Conservation (phyloP, 2,113 vertebrate genomes). For the Quiscalus mexicanus region DNA sequence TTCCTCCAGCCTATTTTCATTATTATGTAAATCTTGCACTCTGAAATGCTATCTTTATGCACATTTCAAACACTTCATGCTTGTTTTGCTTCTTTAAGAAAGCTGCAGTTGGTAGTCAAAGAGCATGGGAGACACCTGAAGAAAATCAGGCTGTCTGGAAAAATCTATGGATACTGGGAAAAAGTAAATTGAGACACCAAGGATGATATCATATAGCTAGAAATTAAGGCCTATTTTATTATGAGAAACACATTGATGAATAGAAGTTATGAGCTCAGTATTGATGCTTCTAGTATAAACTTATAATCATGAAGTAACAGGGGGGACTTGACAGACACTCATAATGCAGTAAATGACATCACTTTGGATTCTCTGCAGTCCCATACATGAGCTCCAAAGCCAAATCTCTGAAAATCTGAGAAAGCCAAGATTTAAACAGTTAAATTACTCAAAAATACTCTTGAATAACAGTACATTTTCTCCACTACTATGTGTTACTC, state of each 20-base stretch:
- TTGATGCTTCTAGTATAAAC: background rate
- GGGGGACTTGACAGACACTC: background rate
- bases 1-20: background rate
- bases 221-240: background rate
- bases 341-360: background rate
- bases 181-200: background rate
- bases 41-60: background rate
- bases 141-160: background rate
- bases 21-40: background rate
- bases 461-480: background rate
- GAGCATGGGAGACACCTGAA: background rate
- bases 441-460: background rate
- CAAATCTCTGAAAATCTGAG: background rate
- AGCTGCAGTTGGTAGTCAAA: background rate
- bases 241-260: background rate
- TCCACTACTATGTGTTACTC: background rate
- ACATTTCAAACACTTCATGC: background rate
- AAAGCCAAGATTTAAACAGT: background rate
- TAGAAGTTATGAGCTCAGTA: background rate
- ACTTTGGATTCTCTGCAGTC: background rate
- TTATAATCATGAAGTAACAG: background rate
- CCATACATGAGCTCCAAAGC: background rate
- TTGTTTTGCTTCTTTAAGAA: background rate
- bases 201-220: background rate
- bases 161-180: background rate